phyloP scores from a whole-genome alignment of 2,113 vertebrate species.

The Pseudolaguvia tuberculata region DNA sequence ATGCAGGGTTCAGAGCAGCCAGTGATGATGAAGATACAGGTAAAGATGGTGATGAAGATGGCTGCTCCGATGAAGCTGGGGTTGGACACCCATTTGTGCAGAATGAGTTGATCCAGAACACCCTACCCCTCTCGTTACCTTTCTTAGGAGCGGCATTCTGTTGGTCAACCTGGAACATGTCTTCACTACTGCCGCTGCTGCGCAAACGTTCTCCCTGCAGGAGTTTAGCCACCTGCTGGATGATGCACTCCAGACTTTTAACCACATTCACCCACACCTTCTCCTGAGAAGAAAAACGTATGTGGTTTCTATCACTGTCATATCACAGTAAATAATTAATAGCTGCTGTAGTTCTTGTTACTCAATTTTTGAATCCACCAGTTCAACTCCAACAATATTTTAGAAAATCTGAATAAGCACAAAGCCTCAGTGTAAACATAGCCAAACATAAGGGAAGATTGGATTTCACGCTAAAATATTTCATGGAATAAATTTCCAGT shows the following conservation, averaged over 20 bases:
- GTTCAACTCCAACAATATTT: background rate
- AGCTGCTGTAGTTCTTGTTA: background rate
- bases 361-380: background rate
- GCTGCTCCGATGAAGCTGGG: conserved; percentile 52
- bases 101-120: conserved; percentile 93
- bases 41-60: conserved; percentile 51
- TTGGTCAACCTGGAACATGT: conserved; percentile 72
- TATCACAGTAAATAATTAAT: background rate
- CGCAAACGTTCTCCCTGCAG: conserved; percentile 86
- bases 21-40: conserved; percentile 55
- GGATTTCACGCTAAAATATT: background rate
- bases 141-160: conserved; percentile 76
- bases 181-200: conserved; percentile 73
- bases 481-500: background rate
- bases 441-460: no score
- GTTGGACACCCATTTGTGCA: conserved; percentile 57
- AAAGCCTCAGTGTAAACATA: no score
- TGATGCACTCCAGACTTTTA: conserved; percentile 96
- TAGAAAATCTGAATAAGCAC: background rate
- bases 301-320: conserved; percentile 1
- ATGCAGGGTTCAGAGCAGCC: conserved; percentile 67
- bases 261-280: conserved; percentile 97
- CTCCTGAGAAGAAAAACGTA: conserved; percentile 70
- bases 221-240: conserved; percentile 93
- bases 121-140: conserved; percentile 81